phyloP scores from a whole-genome alignment of 2,888 invertebrate genomes.

The Acrobasis repandana region DNA sequence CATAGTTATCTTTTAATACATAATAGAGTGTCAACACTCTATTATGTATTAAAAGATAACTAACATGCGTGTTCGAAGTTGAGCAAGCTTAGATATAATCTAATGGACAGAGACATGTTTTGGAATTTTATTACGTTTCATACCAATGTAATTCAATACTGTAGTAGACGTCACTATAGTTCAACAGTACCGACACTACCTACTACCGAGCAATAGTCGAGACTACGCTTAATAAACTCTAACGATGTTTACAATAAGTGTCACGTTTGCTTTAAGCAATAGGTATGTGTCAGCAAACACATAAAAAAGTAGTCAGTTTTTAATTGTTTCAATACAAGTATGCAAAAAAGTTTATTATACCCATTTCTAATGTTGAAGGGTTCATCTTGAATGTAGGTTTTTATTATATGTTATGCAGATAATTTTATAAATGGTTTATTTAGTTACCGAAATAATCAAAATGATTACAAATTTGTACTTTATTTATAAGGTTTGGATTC shows the following conservation, averaged over 20 bases:
- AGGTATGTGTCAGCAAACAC: conserved; percentile 45
- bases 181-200: conserved; percentile 1
- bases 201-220: conserved; percentile 32
- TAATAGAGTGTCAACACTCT: too few relatives aligned
- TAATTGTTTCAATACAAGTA: too few relatives aligned
- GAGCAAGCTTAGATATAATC: neutral
- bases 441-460: too few relatives aligned
- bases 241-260: conserved; percentile 71
- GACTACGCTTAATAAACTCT: conserved; percentile 54
- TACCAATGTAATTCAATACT: neutral
- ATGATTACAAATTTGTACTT: too few relatives aligned
- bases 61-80: too few relatives aligned
- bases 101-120: neutral
- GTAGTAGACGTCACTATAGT: conserved; percentile 5
- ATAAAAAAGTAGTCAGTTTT: conserved; percentile 36
- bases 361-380: too few relatives aligned
- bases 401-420: too few relatives aligned
- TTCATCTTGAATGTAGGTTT: too few relatives aligned
- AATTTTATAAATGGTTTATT: too few relatives aligned
- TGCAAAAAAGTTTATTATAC: too few relatives aligned
- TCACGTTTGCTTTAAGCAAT: conserved; percentile 58
- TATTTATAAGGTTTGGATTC: neutral
- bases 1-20: too few relatives aligned
- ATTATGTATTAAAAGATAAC: too few relatives aligned
- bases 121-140: neutral